phyloP scores from a whole-genome alignment of 2,113 vertebrate genomes.

The Cebus imitator region DNA sequence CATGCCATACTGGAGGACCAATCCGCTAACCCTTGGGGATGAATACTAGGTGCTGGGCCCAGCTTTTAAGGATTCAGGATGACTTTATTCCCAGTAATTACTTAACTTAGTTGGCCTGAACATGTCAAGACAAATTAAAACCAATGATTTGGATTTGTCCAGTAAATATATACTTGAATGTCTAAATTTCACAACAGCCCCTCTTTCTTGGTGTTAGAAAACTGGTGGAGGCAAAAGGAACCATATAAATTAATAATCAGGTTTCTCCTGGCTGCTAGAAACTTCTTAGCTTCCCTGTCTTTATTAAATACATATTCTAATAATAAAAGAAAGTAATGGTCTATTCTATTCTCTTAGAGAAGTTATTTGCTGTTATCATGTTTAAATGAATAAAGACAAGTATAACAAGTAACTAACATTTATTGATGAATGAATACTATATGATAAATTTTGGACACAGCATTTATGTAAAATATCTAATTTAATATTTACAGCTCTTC shows the following conservation, averaged over 20 bases:
- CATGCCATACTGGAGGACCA: fast-evolving
- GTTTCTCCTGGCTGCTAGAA: neutral
- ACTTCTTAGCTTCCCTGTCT: neutral
- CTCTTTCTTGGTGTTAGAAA: neutral
- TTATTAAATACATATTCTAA: neutral
- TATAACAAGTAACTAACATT: neutral
- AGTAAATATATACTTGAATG: neutral
- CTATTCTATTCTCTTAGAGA: neutral
- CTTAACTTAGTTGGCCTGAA: neutral
- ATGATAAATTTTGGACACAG: neutral
- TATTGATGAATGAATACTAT: neutral
- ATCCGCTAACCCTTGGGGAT: neutral
- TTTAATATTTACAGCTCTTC: neutral
- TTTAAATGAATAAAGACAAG: neutral
- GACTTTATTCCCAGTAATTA: neutral
- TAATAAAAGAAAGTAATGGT: neutral
- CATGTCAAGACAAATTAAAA: neutral
- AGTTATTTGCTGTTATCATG: neutral
- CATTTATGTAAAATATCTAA: neutral
- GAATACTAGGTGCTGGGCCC: neutral
- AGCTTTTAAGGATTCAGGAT: neutral
- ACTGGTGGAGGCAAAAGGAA: neutral
- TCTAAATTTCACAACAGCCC: neutral
- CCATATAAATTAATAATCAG: neutral
- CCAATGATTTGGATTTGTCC: neutral